Percentiles rank a stretch among this genome's conserved stretches.
Conservation (phyloP, 2,888 invertebrate genomes). For the Protodeltote pygarga region DNA sequence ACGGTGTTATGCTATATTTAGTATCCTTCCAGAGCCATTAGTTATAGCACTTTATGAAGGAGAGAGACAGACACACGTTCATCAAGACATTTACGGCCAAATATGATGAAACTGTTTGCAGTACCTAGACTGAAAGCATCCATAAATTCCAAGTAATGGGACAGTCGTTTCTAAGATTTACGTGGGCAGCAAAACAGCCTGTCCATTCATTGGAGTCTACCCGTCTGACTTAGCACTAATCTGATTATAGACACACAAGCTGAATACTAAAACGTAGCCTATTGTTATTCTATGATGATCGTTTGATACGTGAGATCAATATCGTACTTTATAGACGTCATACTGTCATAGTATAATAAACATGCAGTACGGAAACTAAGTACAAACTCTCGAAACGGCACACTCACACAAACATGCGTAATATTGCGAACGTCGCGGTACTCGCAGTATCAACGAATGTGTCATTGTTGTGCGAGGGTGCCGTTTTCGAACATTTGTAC, state of each 20-base stretch:
- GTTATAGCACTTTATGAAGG: slow-evolving; percentile 3
- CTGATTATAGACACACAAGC: slow-evolving; percentile 61
- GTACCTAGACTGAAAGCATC: slow-evolving; percentile 19
- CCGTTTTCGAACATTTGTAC: no score
- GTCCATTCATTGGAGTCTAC: slow-evolving; percentile 22
- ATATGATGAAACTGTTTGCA: slow-evolving; percentile 43
- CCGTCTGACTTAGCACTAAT: slow-evolving; percentile 55
- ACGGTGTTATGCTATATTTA: slow-evolving; percentile 5
- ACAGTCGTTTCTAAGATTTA: slow-evolving; percentile 20
- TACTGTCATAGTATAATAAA: no score
- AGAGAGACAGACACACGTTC: slow-evolving; percentile 11
- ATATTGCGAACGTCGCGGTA: no score
- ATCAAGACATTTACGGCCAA: slow-evolving; percentile 15
- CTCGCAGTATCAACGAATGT: no score
- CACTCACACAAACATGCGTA: no score
- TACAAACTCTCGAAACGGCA: no score
- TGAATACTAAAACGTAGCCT: slow-evolving; percentile 64
- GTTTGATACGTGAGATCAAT: slow-evolving; percentile 71
- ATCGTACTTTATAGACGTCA: slow-evolving; percentile 66
- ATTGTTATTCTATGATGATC: slow-evolving; percentile 74
- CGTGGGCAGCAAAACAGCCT: slow-evolving; percentile 31
- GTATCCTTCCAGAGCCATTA: not conserved
- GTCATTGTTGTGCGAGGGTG: no score
- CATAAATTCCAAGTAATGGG: slow-evolving; percentile 28
- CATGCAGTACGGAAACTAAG: no score